phyloP scores from a whole-genome alignment of 2,888 invertebrate species.

The Caenorhabditis imperialis region DNA sequence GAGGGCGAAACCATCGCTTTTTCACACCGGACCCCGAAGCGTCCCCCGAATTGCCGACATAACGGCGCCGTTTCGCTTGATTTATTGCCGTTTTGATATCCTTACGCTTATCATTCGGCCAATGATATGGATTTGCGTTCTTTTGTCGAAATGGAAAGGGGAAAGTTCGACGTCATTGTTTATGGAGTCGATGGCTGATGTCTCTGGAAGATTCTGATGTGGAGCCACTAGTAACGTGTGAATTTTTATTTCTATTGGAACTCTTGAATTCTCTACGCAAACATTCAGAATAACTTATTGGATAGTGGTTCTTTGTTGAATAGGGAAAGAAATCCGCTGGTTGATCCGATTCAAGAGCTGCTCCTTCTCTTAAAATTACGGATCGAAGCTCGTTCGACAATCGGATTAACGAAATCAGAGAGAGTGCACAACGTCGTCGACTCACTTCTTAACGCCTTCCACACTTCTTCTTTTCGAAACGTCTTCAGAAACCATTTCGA shows the following conservation, averaged over 20 bases:
- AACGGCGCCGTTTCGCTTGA: conserved; percentile 43
- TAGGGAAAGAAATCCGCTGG: no score
- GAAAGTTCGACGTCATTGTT: conserved; percentile 32
- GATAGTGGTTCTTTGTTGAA: no score
- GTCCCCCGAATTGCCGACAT: conserved; percentile 28
- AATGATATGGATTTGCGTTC: conserved; percentile 4
- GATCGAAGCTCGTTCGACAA: conserved; percentile 30
- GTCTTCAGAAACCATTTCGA: no score
- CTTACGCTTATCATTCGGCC: conserved; percentile 35
- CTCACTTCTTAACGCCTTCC: no score
- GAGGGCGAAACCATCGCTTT: conserved; percentile 12
- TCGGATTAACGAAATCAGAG: conserved; percentile 52
- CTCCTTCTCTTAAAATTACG: conserved; percentile 25
- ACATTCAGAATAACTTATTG: no score
- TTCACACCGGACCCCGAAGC: conserved; percentile 49
- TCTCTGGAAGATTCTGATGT: no score
- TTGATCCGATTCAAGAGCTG: conserved; percentile 24
- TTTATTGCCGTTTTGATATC: conserved; percentile 45
- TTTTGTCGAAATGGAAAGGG: conserved; percentile 11
- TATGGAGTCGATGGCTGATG: background rate
- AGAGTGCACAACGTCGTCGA: conserved; percentile 36
- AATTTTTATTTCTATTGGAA: no score
- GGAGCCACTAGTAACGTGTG: no score
- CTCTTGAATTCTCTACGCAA: no score
- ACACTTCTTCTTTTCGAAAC: no score